Evolutionary conservation across 2,797 vertebrate species (phyloP).

Genomic region (Melopsittacus undulatus): DNA sequence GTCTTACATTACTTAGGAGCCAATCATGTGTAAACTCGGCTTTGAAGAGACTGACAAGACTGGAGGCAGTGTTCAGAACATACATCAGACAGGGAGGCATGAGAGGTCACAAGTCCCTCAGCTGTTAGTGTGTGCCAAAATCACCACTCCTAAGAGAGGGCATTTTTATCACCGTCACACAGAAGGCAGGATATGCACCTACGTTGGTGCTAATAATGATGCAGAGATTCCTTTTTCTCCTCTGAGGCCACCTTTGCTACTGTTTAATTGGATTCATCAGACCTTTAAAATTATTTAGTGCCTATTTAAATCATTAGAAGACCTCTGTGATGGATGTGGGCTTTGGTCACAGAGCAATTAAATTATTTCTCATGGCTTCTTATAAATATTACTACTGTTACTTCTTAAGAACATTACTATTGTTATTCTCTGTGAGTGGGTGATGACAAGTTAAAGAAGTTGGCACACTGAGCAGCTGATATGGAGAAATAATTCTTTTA

Average conservation of each 20-base stretch:
- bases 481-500: neutral
- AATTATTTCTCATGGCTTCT: neutral
- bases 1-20: neutral
- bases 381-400: neutral
- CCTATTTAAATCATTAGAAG: slow-evolving; percentile 1
- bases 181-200: neutral
- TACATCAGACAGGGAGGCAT: neutral
- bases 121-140: neutral
- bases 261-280: neutral
- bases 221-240: neutral
- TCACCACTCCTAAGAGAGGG: neutral
- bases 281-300: neutral
- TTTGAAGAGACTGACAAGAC: neutral
- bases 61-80: neutral
- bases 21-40: neutral
- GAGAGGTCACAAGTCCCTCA: neutral
- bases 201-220: neutral
- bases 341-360: neutral
- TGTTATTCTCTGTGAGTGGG: neutral
- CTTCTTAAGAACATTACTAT: neutral
- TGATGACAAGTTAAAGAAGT: neutral
- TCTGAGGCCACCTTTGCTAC: neutral
- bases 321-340: neutral
- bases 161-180: neutral
- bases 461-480: neutral